phyloP scores from a whole-genome alignment of 2,888 invertebrate species.

The Plagodis pulveraria region DNA sequence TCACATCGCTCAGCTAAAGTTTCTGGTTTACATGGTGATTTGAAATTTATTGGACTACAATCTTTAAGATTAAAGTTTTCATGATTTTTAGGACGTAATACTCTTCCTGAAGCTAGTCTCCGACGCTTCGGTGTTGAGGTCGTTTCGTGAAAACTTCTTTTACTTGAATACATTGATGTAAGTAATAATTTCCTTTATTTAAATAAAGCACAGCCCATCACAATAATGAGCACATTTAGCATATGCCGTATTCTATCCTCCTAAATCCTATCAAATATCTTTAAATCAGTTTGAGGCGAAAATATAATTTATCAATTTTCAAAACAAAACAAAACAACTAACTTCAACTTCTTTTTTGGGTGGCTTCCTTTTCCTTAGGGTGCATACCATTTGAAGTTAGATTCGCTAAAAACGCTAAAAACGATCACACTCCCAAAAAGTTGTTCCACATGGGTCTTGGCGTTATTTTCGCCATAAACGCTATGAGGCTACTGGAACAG shows the following conservation, averaged over 20 bases:
- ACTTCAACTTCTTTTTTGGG: too few species aligned
- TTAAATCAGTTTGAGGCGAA: neutral
- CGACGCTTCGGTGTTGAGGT: conserved; percentile 72
- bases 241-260: too few species aligned
- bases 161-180: conserved; percentile 44
- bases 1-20: conserved; percentile 52
- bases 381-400: too few species aligned
- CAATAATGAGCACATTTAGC: neutral
- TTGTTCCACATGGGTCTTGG: too few species aligned
- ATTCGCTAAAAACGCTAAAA: too few species aligned
- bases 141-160: conserved; percentile 39
- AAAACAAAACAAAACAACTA: too few species aligned
- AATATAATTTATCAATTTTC: too few species aligned
- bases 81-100: conserved; percentile 44
- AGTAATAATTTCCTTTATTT: conserved; percentile 1
- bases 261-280: neutral
- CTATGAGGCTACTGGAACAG: too few species aligned
- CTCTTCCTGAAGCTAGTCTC: conserved; percentile 59
- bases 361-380: too few species aligned
- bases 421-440: too few species aligned
- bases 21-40: conserved; percentile 31
- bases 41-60: conserved; percentile 50
- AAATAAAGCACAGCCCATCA: neutral
- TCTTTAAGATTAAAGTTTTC: conserved; percentile 32
- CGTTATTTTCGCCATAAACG: too few species aligned